These are phyloP conservation scores for Dryas iulia DNA, from an alignment of 1,140 invertebrate species.

Conservation along the genomic window DNA sequence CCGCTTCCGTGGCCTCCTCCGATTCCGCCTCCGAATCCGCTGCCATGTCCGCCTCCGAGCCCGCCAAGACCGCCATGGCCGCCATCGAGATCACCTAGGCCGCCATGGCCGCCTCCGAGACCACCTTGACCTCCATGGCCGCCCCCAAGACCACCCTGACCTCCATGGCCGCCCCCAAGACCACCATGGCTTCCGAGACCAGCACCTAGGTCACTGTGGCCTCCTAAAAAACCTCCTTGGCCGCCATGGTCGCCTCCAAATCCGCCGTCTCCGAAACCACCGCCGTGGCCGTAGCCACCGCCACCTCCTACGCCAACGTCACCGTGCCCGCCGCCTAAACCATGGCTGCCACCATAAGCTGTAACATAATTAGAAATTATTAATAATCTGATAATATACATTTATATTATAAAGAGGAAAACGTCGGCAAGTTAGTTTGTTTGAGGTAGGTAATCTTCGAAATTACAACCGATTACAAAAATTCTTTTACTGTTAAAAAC, in stretches of 20 bases:
- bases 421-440: too few species aligned
- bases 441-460: too few species aligned
- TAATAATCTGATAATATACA: not conserved
- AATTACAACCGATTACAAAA: too few species aligned
- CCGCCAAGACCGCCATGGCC: slow-evolving; percentile 25
- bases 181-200: slow-evolving; percentile 19
- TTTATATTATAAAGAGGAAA: too few species aligned
- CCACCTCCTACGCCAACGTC: slow-evolving; percentile 20
- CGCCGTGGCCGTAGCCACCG: slow-evolving; percentile 13
- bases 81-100: slow-evolving; percentile 8
- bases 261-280: slow-evolving; percentile 15
- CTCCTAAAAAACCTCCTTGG: slow-evolving; percentile 15
- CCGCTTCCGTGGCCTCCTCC: not conserved
- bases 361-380: not conserved
- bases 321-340: slow-evolving; percentile 21
- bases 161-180: slow-evolving; percentile 19
- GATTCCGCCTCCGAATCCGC: slow-evolving; percentile 15
- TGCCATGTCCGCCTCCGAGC: slow-evolving; percentile 21
- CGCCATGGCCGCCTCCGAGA: slow-evolving; percentile 7
- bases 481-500: too few species aligned
- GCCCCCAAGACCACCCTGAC: slow-evolving; percentile 13
- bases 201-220: slow-evolving; percentile 14
- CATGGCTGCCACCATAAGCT: slow-evolving; percentile 26
- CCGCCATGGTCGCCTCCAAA: slow-evolving; percentile 14
- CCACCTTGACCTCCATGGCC: slow-evolving; percentile 7